These are phyloP conservation scores for Mastomys natalensis DNA, from an alignment of 2,113 vertebrate species.

Conservation along the genomic window DNA sequence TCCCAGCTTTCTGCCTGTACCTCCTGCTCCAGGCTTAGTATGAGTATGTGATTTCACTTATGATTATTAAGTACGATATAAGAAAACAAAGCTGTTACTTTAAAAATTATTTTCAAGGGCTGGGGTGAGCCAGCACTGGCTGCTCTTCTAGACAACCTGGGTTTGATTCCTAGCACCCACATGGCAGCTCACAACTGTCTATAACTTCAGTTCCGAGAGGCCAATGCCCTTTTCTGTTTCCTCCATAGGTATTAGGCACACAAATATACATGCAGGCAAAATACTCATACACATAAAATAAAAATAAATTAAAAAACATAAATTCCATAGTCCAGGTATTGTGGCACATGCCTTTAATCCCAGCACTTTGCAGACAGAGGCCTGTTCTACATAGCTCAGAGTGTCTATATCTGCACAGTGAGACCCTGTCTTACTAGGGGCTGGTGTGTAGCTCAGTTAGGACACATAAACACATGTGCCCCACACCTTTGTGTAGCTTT, in stretches of 20 bases:
- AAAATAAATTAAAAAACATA: neutral
- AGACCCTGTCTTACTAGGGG: neutral
- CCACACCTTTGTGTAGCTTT: neutral
- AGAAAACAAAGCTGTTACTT: slow-evolving; percentile 2
- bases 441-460: neutral
- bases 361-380: neutral
- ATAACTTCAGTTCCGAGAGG: neutral
- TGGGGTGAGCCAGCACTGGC: neutral
- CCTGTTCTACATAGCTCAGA: neutral
- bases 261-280: neutral
- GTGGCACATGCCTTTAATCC: neutral
- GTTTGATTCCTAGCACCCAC: neutral
- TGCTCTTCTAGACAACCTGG: neutral
- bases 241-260: neutral
- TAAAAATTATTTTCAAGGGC: neutral
- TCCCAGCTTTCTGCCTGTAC: neutral
- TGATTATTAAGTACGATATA: slow-evolving; percentile 21
- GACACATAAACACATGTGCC: no score
- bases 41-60: neutral
- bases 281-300: neutral
- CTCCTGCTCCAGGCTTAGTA: neutral
- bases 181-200: neutral
- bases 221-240: neutral
- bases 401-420: neutral
- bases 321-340: neutral